phyloP scores from a whole-genome alignment of 1,140 invertebrate species.

The Trachelipus rathkii region DNA sequence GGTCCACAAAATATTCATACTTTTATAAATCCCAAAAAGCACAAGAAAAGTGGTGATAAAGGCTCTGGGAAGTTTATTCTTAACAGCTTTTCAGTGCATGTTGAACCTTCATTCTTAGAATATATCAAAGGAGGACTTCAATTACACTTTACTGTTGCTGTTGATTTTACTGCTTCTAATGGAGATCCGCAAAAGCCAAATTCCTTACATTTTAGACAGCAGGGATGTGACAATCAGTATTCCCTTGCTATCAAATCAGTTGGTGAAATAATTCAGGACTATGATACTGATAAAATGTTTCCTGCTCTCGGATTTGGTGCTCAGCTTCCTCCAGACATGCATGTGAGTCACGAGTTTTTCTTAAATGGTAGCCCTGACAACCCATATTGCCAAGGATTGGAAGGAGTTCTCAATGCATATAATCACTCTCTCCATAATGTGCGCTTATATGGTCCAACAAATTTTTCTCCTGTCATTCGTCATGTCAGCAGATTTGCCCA shows the following conservation, averaged over 20 bases:
- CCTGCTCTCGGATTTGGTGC: slow-evolving; percentile 56
- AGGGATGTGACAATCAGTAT: slow-evolving; percentile 55
- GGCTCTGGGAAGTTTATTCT: slow-evolving; percentile 52
- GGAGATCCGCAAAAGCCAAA: slow-evolving; percentile 55
- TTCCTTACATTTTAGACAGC: slow-evolving; percentile 56
- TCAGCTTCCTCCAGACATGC: slow-evolving; percentile 52
- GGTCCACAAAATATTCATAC: slow-evolving; percentile 47
- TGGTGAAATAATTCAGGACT: slow-evolving; percentile 60
- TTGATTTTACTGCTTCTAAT: slow-evolving; percentile 64
- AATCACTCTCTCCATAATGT: slow-evolving; percentile 51
- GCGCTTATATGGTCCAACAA: slow-evolving; percentile 55
- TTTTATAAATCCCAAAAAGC: slow-evolving; percentile 53
- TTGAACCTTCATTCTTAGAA: slow-evolving; percentile 53
- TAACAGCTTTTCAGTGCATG: slow-evolving; percentile 39
- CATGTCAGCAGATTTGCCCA: slow-evolving; percentile 50
- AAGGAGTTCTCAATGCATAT: slow-evolving; percentile 55
- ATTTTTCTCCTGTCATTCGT: slow-evolving; percentile 54
- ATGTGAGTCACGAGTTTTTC: slow-evolving; percentile 55
- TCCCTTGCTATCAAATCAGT: slow-evolving; percentile 57
- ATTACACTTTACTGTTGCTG: slow-evolving; percentile 60
- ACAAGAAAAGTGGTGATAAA: slow-evolving; percentile 54
- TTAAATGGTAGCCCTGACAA: slow-evolving; percentile 56
- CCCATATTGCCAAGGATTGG: slow-evolving; percentile 55
- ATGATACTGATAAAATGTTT: slow-evolving; percentile 54
- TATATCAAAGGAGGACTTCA: slow-evolving; percentile 57